These are phyloP conservation scores for Carpatolechia fugitivella DNA, from an alignment of 2,888 invertebrate species.

Conservation along the genomic window DNA sequence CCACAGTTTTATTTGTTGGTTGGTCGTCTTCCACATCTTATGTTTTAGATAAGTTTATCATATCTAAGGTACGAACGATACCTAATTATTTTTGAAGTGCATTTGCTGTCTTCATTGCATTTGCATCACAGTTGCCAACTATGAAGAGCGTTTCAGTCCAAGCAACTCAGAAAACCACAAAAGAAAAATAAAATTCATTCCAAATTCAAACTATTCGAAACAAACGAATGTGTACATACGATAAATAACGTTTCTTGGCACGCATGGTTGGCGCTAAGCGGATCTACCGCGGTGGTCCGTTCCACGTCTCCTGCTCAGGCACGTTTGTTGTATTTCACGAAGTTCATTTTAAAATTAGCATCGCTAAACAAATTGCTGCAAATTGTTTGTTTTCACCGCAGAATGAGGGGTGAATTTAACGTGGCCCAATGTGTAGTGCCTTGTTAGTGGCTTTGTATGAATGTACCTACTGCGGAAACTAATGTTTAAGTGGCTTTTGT, in stretches of 20 bases:
- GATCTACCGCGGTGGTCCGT: slow-evolving; percentile 62
- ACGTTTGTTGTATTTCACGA: slow-evolving; percentile 74
- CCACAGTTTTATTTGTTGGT: too few species aligned
- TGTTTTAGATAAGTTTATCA: too few species aligned
- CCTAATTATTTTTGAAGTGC: too few species aligned
- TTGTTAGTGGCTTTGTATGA: background rate
- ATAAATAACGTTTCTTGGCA: slow-evolving; percentile 4
- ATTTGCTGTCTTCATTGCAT: too few species aligned
- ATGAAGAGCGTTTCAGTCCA: background rate
- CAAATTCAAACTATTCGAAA: background rate
- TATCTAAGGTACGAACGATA: too few species aligned
- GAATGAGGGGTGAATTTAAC: slow-evolving; percentile 11
- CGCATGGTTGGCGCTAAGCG: slow-evolving; percentile 20
- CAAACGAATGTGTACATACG: background rate
- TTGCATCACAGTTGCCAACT: too few species aligned
- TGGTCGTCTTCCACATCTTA: too few species aligned
- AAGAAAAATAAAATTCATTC: background rate
- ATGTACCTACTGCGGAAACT: too few species aligned
- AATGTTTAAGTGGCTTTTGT: too few species aligned
- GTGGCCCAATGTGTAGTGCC: background rate
- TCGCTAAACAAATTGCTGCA: slow-evolving; percentile 64
- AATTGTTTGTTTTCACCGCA: slow-evolving; percentile 49
- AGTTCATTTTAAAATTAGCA: slow-evolving; percentile 76
- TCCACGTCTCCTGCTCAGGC: slow-evolving; percentile 33
- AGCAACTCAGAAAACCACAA: background rate